Evolutionary conservation across 1,140 invertebrate genomes (phyloP), one percentile per base, ranked within the genome.

Genomic region (Triops longicaudatus): DNA sequence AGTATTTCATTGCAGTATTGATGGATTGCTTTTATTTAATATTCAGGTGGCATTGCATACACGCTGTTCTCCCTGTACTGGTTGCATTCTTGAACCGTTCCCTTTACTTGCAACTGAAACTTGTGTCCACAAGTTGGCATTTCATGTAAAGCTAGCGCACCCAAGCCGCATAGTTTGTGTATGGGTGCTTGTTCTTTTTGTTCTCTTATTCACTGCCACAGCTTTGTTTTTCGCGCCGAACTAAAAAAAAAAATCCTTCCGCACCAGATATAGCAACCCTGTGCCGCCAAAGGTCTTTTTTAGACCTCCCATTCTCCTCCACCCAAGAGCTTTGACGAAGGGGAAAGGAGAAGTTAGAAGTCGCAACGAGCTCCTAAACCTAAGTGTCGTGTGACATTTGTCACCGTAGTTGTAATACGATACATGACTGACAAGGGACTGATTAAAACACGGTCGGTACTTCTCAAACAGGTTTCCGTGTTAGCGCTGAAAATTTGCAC

Each of bases 361-460:
- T 22, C 50, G 22, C 50, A 63, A 63, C 14, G 50, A 63, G 17
- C n/a, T 63, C 50, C 50, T 22, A 63, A 63, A 63, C 14, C n/a
- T 22, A 63, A 63, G 50, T 63, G 50, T 63, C 50, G 50, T 63
- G 50, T 63, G 50, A 63, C 50, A 63, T 63, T 63, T 63, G 50
- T 63, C 50, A 63, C 50, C 50, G n/a, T 63, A 22, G 17, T 63
- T 63, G 50, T 63, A 63, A 63, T 17, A 63, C 50, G 50, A 63
- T 63, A 63, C 50, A n/a, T 63, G 50, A 63, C 50, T 63, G 50
- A 63, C 50, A 63, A 63, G 50, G 22, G 50, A 63, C 50, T 63
- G 50, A 63, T 63, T 63, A 63, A 63, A 63, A 63, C 17, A 14
- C 17, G 50, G 50, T 63, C 50, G n/a, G 50, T 63, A 17, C 50